Base-by-base conservation (phyloP, 2,888 invertebrate species). In the Branchipolynoe longqiensis region DNA sequence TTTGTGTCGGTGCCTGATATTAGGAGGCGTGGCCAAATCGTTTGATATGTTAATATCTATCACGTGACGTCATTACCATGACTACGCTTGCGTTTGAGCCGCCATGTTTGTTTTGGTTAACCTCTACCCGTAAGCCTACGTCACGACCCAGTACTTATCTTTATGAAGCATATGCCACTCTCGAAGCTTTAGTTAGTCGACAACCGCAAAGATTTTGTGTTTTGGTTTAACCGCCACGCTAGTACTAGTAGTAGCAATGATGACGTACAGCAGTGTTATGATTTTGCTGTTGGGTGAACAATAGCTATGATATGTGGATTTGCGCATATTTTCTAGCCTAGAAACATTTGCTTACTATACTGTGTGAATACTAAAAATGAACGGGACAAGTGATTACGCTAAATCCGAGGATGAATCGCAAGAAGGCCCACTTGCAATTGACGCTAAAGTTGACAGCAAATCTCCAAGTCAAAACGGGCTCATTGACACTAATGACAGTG, bases 21-120 rank as follows among this genome's bases (percentile, higher is more conserved):
- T 69, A n/a, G 69, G 14, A 33, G 69, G 69, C 78, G 54, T 1
- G 48, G 25, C 54, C 41, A 36, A 69, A 36, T 22, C 31, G 0
- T 18, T 33, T 18, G 25, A 69, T 69, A 69, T 69, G 69, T 69
- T 69, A 69, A 69, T 36, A 22, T 22, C 14, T 18, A 69, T 2
- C 69, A 69, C 69, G 69, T 69, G 69, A 69, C 22, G 38, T 36
- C 12, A 48, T 85, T 36, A 33, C 83, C 85, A 85, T 85, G 73
- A 56, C 38, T 56, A 85, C 36, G 56, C 25, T 33, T 78, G 3
- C 22, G 85, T 83, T n/a, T 82, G 62, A 38, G 78, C 85, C 69
- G 85, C 85, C 85, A 85, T 85, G 48, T 85, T 85, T 85, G 85
- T 85, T 85, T 83, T 81, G 85, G 28, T 84, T n/a, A n/a, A n/a